Conservation (phyloP, 2,113 vertebrate species). For the Promerops cafer region DNA sequence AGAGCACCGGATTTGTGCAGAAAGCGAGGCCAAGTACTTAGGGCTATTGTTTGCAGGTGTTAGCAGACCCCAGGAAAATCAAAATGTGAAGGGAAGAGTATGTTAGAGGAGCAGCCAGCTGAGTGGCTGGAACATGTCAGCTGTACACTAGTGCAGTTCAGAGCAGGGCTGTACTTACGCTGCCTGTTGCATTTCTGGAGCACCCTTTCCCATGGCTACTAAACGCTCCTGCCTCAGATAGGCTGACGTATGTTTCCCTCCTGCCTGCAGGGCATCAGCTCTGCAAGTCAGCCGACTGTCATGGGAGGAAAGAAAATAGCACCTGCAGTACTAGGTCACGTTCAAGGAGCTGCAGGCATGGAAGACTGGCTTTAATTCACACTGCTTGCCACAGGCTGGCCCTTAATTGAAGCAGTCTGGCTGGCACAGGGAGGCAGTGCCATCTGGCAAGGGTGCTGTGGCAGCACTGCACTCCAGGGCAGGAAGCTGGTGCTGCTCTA, state of each 20-base stretch:
- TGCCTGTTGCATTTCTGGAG: not conserved
- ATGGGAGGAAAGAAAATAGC: conserved; percentile 20
- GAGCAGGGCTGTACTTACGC: not conserved
- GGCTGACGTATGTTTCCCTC: not conserved
- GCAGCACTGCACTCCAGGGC: fast-evolving
- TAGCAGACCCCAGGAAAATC: not conserved
- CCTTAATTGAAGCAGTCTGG: not conserved
- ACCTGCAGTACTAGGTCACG: not conserved
- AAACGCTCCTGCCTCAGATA: not conserved
- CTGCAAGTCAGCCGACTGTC: conserved; percentile 9
- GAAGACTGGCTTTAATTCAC: not conserved
- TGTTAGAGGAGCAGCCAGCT: not conserved
- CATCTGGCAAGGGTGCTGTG: not conserved
- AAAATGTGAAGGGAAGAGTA: not conserved
- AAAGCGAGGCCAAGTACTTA: not conserved
- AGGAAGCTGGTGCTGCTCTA: not conserved
- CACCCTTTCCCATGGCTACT: not conserved
- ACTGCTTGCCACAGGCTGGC: not conserved
- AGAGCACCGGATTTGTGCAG: not conserved
- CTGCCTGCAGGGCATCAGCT: not conserved
- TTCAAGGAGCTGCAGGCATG: not conserved
- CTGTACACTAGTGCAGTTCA: not conserved
- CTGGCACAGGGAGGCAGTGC: not conserved
- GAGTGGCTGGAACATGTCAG: not conserved
- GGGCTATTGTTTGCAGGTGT: not conserved